Evolutionary conservation across 2,797 vertebrate species (phyloP).

Genomic region (Acanthornis magna): DNA sequence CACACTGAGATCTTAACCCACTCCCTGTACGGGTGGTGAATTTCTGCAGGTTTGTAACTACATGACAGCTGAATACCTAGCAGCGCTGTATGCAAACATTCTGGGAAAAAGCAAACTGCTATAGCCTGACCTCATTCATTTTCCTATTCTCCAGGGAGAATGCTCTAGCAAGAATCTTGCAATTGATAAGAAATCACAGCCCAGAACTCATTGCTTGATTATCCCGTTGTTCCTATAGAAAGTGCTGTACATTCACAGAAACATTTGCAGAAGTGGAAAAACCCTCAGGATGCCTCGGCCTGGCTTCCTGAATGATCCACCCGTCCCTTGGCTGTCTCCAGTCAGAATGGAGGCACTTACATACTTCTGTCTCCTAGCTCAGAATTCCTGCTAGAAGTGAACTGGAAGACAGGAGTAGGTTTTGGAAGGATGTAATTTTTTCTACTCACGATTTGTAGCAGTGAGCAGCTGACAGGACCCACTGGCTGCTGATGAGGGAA

Average conservation of each 20-base stretch:
- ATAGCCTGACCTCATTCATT: neutral
- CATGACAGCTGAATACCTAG: neutral
- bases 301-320: neutral
- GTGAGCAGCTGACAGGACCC: constrained; percentile 37
- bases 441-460: constrained; percentile 41
- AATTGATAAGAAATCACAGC: neutral
- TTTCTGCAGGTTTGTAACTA: neutral
- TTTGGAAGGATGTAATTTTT: neutral
- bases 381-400: neutral
- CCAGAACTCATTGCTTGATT: fast-evolving
- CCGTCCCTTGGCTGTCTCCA: neutral
- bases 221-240: neutral
- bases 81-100: neutral
- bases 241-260: neutral
- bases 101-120: neutral
- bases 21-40: neutral
- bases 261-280: neutral
- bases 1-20: neutral
- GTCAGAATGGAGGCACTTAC: neutral
- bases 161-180: neutral
- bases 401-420: neutral
- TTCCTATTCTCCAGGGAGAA: neutral
- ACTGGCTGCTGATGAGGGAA: constrained; percentile 45
- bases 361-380: neutral
- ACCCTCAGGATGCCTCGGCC: neutral